Evolutionary conservation across 2,888 invertebrate genomes (phyloP).

Genomic region (Folsomia manolachei): DNA sequence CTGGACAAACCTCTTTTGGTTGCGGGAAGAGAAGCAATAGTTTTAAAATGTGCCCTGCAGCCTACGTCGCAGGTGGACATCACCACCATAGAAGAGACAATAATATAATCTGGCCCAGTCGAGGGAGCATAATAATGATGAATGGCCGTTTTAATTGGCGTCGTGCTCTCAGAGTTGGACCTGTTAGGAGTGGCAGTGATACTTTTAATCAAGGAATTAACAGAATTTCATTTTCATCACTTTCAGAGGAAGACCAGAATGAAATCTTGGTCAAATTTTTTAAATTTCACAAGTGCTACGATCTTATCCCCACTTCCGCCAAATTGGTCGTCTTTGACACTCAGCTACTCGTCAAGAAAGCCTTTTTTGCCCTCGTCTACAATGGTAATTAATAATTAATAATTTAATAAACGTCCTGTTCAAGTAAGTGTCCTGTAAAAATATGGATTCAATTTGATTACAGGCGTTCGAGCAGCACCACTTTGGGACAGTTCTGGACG

Average conservation of each 20-base stretch:
- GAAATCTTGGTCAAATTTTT: constrained; percentile 98
- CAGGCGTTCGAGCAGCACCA: constrained; percentile 93
- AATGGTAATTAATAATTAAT: constrained; percentile 66
- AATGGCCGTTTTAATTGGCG: too few relatives aligned
- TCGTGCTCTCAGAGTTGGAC: too few relatives aligned
- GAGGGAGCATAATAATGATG: not conserved
- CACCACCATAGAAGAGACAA: not conserved
- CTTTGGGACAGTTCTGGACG: constrained; percentile 93
- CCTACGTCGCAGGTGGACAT: not conserved
- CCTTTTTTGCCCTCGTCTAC: constrained; percentile 98
- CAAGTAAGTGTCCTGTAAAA: not conserved
- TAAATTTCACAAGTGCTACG: constrained; percentile 99
- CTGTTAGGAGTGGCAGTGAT: not conserved
- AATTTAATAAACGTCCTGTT: too few relatives aligned
- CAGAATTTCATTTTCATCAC: constrained; percentile 18
- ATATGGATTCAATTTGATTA: constrained; percentile 15
- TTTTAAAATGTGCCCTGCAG: too few relatives aligned
- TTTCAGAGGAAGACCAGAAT: constrained; percentile 92
- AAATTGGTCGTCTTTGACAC: constrained; percentile 99
- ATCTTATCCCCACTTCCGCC: constrained; percentile 97
- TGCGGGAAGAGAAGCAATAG: too few relatives aligned
- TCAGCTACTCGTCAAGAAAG: constrained; percentile 94
- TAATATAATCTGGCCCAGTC: not conserved
- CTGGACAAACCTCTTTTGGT: too few relatives aligned
- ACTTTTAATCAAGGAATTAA: not conserved